A percentile compares a stretch with the other conserved stretches of the same genome.
Evolutionary conservation across 2,888 invertebrate genomes (phyloP).

Genomic region (Spicauda simplicius): DNA sequence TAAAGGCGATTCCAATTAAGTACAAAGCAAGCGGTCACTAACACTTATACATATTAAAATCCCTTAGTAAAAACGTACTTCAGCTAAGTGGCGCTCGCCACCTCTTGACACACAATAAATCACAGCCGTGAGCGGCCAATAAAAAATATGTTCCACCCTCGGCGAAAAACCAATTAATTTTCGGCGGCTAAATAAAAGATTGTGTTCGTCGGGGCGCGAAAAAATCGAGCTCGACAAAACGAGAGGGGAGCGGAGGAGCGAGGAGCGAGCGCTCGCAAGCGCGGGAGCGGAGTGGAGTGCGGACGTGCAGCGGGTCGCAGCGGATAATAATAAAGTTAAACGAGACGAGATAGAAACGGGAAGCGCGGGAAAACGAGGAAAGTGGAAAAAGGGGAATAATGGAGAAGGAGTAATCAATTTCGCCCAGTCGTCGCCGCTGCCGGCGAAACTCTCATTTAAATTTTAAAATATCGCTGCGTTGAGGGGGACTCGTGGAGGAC

Average conservation of each 20-base stretch:
- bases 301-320: constrained; percentile 19
- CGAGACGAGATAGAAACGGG: constrained; percentile 73
- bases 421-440: constrained; percentile 76
- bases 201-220: constrained; percentile 76
- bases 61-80: constrained; percentile 71
- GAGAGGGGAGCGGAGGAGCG: constrained; percentile 43
- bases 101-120: constrained; percentile 85
- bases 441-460: constrained; percentile 81
- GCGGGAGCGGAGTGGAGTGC: constrained; percentile 45
- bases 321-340: constrained; percentile 79
- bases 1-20: neutral
- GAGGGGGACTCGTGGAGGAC: constrained; percentile 74
- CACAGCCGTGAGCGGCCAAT: constrained; percentile 82
- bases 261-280: constrained; percentile 39
- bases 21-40: constrained; percentile 1
- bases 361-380: constrained; percentile 72
- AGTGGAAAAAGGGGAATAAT: constrained; percentile 83
- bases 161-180: constrained; percentile 85
- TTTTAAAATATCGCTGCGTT: constrained; percentile 79
- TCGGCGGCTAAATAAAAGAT: constrained; percentile 81
- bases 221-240: constrained; percentile 51
- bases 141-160: constrained; percentile 85
- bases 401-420: constrained; percentile 84
- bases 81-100: constrained; percentile 82
- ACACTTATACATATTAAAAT: constrained; percentile 51